Evolutionary conservation across 2,797 vertebrate species (phyloP).

Genomic region (Perodicticus potto): DNA sequence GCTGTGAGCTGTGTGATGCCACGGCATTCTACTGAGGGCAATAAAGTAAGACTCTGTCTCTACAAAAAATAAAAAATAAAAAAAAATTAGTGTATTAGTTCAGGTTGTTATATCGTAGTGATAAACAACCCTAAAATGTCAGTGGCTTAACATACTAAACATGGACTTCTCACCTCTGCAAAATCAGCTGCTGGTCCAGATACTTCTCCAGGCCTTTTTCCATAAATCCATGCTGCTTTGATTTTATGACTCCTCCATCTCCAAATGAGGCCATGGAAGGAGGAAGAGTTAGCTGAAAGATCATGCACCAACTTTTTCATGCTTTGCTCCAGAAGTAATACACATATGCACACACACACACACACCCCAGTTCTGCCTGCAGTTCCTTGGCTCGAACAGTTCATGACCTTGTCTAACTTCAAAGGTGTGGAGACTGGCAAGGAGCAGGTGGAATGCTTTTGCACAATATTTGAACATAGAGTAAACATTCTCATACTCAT

Average conservation of each 20-base stretch:
- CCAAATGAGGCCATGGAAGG: background rate
- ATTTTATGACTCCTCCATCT: background rate
- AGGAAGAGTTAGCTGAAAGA: background rate
- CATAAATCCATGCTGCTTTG: background rate
- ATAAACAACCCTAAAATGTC: background rate
- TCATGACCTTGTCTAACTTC: background rate
- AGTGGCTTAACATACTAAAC: background rate
- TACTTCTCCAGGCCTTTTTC: background rate
- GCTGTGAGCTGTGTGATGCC: no score
- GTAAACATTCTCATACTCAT: background rate
- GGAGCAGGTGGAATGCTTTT: background rate
- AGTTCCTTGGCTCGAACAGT: constrained; percentile 16
- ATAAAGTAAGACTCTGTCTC: no score
- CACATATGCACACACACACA: background rate
- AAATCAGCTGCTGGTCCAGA: background rate
- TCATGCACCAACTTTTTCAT: background rate
- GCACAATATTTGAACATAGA: background rate
- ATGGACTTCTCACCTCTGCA: background rate
- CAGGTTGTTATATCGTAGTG: background rate
- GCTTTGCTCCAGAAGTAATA: background rate
- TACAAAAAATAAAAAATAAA: no score
- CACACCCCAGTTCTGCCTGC: background rate
- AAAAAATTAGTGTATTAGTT: background rate
- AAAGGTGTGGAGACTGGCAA: background rate
- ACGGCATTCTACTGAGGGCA: no score